Conservation (phyloP, 2,797 vertebrate genomes). For the Cryptoprocta ferox region DNA sequence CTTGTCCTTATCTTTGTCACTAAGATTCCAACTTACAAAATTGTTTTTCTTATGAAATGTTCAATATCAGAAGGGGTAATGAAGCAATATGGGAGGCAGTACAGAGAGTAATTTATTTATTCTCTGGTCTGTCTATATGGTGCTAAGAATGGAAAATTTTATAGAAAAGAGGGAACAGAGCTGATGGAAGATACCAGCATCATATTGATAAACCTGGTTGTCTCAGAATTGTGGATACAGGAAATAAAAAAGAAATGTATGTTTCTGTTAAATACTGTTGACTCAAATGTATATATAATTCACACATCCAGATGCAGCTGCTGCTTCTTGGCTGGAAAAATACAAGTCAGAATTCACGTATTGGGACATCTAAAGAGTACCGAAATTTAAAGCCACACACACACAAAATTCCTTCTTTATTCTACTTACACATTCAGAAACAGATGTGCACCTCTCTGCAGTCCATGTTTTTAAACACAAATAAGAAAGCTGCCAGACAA, state of each 20-base stretch:
- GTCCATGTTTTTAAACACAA: conserved; percentile 36
- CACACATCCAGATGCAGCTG: conserved; percentile 51
- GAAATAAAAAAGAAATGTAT: not conserved
- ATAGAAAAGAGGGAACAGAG: not conserved
- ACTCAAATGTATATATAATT: conserved; percentile 26
- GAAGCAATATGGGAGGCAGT: not conserved
- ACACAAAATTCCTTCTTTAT: not conserved
- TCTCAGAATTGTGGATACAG: not conserved
- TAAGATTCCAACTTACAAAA: conserved; percentile 19
- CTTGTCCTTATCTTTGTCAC: not conserved
- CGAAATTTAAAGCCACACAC: not conserved
- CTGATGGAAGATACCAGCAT: not conserved
- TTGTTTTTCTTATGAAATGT: not conserved
- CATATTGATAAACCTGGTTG: not conserved
- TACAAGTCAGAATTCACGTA: not conserved
- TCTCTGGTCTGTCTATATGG: not conserved
- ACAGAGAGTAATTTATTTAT: not conserved
- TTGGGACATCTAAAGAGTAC: not conserved
- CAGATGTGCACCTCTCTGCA: conserved; percentile 58
- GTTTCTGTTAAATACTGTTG: conserved; percentile 38
- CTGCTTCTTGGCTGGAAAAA: conserved; percentile 33
- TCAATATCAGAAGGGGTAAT: not conserved
- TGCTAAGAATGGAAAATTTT: not conserved
- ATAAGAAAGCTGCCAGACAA: conserved; percentile 61
- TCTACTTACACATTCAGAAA: not conserved